Evolutionary conservation across 2,797 vertebrate species (phyloP).

Genomic region (Thamnophis elegans): DNA sequence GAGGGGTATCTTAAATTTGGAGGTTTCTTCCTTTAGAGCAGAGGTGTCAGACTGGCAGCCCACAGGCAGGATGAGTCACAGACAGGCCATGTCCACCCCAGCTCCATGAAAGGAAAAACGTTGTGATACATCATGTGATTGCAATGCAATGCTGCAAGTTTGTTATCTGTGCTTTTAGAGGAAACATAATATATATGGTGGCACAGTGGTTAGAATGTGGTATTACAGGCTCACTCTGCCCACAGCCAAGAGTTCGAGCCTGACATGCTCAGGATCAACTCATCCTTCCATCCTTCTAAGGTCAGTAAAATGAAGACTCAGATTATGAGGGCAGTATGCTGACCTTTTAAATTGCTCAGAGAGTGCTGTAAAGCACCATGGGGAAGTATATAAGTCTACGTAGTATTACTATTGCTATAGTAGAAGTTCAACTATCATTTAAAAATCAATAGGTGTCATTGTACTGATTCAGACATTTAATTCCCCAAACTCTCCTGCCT

Average conservation of each 20-base stretch:
- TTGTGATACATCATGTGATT: no score
- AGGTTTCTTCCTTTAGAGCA: background rate
- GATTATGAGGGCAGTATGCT: background rate
- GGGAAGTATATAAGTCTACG: background rate
- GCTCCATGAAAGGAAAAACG: background rate
- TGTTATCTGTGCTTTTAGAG: no score
- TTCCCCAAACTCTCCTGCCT: background rate
- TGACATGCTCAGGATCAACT: background rate
- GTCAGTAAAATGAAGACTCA: background rate
- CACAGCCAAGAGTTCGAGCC: background rate
- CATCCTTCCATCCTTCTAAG: background rate
- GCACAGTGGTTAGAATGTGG: background rate
- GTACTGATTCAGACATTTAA: background rate
- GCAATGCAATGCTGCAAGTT: background rate
- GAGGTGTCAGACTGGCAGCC: background rate
- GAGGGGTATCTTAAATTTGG: background rate
- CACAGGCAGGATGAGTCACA: fast-evolving
- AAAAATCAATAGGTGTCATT: background rate
- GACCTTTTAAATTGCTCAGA: background rate
- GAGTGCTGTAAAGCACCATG: background rate
- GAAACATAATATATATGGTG: background rate
- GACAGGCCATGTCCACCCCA: background rate
- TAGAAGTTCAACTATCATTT: background rate
- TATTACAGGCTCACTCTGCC: background rate
- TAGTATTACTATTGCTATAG: background rate